Base-by-base conservation (phyloP, 2,113 vertebrate species). In the Psephotus haematonotus region DNA sequence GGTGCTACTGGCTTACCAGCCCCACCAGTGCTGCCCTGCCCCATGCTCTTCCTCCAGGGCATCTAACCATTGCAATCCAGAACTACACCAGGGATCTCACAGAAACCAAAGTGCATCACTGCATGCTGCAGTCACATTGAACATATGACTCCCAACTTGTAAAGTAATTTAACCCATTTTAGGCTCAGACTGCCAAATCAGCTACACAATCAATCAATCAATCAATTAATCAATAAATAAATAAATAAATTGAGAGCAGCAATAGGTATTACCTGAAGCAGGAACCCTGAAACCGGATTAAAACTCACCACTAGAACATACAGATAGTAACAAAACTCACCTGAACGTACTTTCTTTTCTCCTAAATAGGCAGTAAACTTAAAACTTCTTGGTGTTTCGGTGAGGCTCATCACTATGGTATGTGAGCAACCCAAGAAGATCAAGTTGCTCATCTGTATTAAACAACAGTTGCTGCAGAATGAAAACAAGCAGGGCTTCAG, bases 381-480 rank as follows among this genome's bases (percentile, higher is more conserved):
- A 82, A 86, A 93, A 84, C 31, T 82, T 74, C 80, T 88, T 67
- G 75, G 49, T 53, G 41, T 79, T 92, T 91, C 8, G 2, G 50
- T n/a, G 64, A 79, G 31, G 59, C 62, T 95, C 86, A 96, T 87
- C 90, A 79, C 74, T 80, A 39, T 35, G 70, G 83, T 85, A 95
- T 69, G 65, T 28, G 69, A 93, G 53, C 86, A 95, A 46, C 17
- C 28, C 62, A 84, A 62, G 87, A 79, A 88, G 86, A 92, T 94
- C 72, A 75, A 86, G 41, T 89, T 96, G 93, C 86, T 93, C 92
- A 89, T 87, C 91, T 70, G 70, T 93, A 93, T 91, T 89, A 94
- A 95, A 96, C 72, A 93, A 84, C 80, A 89, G 83, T 79, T 91
- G 77, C 93, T 89, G 69, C 16, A 22, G 59, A 83, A 52, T 92